Conservation (phyloP, 2,888 invertebrate genomes). For the Colletes collaris region DNA sequence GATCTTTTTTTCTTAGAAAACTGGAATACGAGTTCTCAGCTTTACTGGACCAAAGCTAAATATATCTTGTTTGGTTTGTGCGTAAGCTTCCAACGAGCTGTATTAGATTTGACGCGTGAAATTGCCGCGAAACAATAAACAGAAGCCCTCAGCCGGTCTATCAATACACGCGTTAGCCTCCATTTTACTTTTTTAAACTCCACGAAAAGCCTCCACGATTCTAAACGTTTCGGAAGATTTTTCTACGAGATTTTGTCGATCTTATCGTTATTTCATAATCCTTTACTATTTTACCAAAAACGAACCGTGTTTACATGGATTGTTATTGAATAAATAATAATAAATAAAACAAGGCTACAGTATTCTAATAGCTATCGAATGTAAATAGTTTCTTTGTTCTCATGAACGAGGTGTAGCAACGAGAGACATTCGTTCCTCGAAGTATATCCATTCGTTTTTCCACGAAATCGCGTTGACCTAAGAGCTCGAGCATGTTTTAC, state of each 20-base stretch:
- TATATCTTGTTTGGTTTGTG: conserved; percentile 51
- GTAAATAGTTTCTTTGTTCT: not conserved
- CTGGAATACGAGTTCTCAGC: conserved; percentile 4
- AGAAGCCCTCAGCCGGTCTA: not conserved
- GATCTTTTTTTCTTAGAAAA: not conserved
- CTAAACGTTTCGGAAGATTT: no score
- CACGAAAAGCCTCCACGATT: no score
- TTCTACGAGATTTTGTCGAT: no score
- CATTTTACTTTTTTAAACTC: not conserved
- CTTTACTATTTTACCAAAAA: no score
- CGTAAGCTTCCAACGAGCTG: conserved; percentile 36
- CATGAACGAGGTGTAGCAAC: not conserved
- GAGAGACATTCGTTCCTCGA: conserved; percentile 23
- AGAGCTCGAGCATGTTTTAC: not conserved
- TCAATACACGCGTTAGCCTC: not conserved
- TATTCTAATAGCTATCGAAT: no score
- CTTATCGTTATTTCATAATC: no score
- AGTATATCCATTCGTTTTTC: conserved; percentile 18
- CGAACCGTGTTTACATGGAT: no score
- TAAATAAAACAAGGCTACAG: no score
- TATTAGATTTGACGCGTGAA: conserved; percentile 48
- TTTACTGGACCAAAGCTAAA: conserved; percentile 36
- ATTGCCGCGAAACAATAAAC: conserved; percentile 38
- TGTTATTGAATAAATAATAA: no score
- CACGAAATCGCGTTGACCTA: conserved; percentile 22